A percentile compares a stretch with the other conserved stretches of the same genome.
Conservation (phyloP, 2,113 vertebrate genomes). For the Apistogramma diplotaenia region DNA sequence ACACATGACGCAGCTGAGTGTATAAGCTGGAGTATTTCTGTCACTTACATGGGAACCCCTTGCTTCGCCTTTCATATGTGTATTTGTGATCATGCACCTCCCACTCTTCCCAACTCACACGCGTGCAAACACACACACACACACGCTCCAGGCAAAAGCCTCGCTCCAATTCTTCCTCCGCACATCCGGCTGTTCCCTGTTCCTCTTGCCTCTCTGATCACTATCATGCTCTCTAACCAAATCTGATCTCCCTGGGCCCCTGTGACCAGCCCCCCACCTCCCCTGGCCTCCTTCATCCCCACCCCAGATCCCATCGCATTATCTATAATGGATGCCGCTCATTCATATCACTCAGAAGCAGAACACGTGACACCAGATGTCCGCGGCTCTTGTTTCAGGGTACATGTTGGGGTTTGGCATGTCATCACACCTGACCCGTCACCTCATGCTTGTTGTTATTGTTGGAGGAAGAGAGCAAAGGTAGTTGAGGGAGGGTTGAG, state of each 20-base stretch:
- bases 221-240: conserved; percentile 25
- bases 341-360: conserved; percentile 2
- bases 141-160: conserved; percentile 31
- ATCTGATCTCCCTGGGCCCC: conserved; percentile 34
- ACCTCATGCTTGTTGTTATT: conserved; percentile 2
- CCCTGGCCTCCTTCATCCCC: background rate
- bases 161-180: conserved; percentile 48
- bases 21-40: background rate
- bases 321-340: conserved; percentile 18
- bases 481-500: background rate
- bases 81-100: background rate
- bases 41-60: conserved; percentile 4
- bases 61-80: conserved; percentile 10
- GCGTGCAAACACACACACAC: background rate
- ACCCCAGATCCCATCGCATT: background rate
- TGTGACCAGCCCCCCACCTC: conserved; percentile 15
- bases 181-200: conserved; percentile 43
- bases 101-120: background rate
- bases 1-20: conserved; percentile 16
- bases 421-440: conserved; percentile 13
- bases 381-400: background rate
- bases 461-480: background rate
- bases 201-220: conserved; percentile 48
- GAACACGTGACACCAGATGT: conserved; percentile 24
- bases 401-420: conserved; percentile 4